phyloP scores from a whole-genome alignment of 2,113 vertebrate genomes.

The Tragelaphus buxtoni region DNA sequence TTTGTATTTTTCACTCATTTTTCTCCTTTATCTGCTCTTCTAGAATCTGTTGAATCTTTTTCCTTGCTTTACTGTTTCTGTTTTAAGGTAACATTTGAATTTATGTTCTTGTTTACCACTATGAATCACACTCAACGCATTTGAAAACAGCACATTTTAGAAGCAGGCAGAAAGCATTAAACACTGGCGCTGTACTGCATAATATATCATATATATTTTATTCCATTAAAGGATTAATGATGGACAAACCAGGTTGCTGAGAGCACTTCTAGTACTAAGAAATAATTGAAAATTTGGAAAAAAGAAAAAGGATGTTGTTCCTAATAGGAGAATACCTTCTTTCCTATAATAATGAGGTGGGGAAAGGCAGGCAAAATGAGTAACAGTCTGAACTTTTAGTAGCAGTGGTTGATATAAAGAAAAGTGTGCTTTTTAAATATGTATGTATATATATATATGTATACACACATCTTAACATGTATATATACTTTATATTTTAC shows the following conservation, averaged over 20 bases:
- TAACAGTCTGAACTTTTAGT: background rate
- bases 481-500: background rate
- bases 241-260: background rate
- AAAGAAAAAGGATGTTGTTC: background rate
- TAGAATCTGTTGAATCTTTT: background rate
- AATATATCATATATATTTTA: background rate
- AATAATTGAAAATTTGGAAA: background rate
- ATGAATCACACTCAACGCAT: background rate
- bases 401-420: background rate
- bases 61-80: background rate
- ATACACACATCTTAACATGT: background rate
- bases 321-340: background rate
- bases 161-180: background rate
- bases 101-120: background rate
- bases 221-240: background rate
- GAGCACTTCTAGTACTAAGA: background rate
- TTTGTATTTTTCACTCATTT: background rate
- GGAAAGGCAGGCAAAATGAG: background rate
- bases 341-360: background rate
- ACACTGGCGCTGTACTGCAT: background rate
- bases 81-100: background rate
- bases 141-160: background rate
- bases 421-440: background rate
- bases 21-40: background rate
- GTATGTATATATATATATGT: too few species aligned